Base-by-base conservation (phyloP, 2,888 invertebrate species). In the Exephanes ischioxanthus region DNA sequence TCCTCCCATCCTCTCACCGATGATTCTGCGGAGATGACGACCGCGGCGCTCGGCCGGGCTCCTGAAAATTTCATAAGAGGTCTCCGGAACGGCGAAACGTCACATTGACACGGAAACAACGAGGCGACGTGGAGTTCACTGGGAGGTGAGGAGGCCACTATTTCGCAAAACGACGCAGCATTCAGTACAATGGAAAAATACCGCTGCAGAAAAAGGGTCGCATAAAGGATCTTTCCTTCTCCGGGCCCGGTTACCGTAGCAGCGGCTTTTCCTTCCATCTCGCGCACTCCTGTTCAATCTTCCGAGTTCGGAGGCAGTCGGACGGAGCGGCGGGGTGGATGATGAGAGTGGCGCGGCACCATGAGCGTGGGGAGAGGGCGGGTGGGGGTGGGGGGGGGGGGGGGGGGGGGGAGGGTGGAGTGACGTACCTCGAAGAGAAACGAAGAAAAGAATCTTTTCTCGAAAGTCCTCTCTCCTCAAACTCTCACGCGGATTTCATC, bases 281-380 rank as follows among this genome's bases (percentile, higher is more conserved):
- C 58, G 22, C 9, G 66, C 30, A 33, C 76, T 76, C 19, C 63
- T 19, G 55, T 77, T 77, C 67, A 77, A 77, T 77, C 77, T 77
- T 77, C 51, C 26, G 67, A 67, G 55, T 67, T 77, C 37, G 19
- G 19, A 63, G 63, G 33, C 33, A 53, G 76, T 26, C 30, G 33
- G 51, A n/a, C 37, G 37, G n/a, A 26, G 30, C 77, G 53, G 16
- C 33, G 37, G 53, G 53, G 76, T 84, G 81, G 53, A 81, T 88
- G 89, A 90, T 86, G 88, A 82, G 78, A 82, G 82, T 84, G 79
- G 79, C 53, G 78, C 72, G 75, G 51, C 55, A 19, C 58, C 30
- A 55, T 79, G 71, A n/a, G n/a, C n/a, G n/a, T 3, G 1, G 9
- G 0, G 45, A 16, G 3, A 3, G 16, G 14, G 16, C 0, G 16